Base-by-base conservation (phyloP, 2,797 vertebrate genomes). In the Ptychobarbus kaznakovi region DNA sequence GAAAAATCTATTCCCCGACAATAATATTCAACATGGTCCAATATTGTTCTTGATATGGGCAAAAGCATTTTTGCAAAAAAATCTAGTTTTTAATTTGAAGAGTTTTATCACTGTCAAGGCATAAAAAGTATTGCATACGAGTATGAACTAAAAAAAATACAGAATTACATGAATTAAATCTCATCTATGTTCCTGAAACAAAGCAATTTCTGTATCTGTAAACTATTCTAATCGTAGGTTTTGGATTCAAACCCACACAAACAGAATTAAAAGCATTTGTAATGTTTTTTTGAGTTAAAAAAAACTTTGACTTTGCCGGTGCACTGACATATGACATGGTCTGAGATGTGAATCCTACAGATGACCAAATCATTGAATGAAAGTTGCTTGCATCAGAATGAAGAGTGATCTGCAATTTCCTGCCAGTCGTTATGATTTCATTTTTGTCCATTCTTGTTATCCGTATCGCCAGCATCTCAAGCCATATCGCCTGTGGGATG, bases 381-480 rank as follows among this genome's bases (percentile, higher is more conserved):
- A 70, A 53, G 40, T 66, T 75, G 72, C 28, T 51, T 32, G 12
- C 70, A 32, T 38, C 38, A 83, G 56, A 63, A 25, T 35, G 40
- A 61, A 28, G 16, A 75, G 56, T 73, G 49, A 75, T 61, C 40
- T 46, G 38, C 35, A 83, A 22, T 35, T 44, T 46, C 53, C 38
- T 9, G 70, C 68, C n/a, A 35, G 69, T 73, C 15, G 13, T 65
- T 83, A 11, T 7, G 9, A 72, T 61, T 61, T 73, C 1, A 9
- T 75, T 83, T 75, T 18, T n/a, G 44, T 80, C 78, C 61, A 0
- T 83, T 89, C 89, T 88, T 46, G 49, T 80, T 51, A 69, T 58
- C n/a, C 49, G 6, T 79, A 25, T 68, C 70, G 61, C 78, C 44
- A 49, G 44, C 58, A 58, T 79, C 75, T 87, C 83, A 74, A 81